Evolutionary conservation across 37 sponge, comb jelly and placozoan genomes (phyloP).

Genomic region (Bolinopsis microptera): DNA sequence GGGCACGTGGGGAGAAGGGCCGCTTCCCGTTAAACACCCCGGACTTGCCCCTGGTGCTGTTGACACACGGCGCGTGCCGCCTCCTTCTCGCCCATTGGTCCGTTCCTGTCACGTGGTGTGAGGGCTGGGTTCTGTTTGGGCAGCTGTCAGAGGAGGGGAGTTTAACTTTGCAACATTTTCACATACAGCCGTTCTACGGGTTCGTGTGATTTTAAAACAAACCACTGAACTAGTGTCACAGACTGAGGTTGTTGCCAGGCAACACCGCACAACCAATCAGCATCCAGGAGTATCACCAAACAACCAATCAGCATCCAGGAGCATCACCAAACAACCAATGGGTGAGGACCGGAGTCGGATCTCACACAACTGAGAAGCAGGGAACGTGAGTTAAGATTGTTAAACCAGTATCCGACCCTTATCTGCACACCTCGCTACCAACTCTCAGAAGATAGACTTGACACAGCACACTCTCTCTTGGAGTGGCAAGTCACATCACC

Average conservation of each 20-base stretch:
- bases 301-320: not conserved
- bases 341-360: not conserved
- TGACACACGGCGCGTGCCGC: not conserved
- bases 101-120: not conserved
- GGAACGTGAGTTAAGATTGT: not conserved
- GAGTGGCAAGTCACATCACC: too few relatives aligned
- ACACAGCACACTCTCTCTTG: too few relatives aligned
- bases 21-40: not conserved
- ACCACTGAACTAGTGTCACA: not conserved
- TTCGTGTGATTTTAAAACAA: conserved; percentile 30
- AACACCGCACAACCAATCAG: not conserved
- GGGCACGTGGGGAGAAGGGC: not conserved
- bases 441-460: too few relatives aligned
- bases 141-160: conserved; percentile 18
- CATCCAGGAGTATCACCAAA: not conserved
- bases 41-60: not conserved
- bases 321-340: not conserved
- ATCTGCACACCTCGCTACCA: not conserved
- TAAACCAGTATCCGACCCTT: not conserved
- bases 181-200: not conserved
- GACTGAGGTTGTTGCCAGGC: not conserved
- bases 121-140: not conserved
- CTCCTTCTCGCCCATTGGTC: conserved; percentile 3
- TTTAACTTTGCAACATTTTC: conserved; percentile 44
- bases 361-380: not conserved